phyloP scores from a whole-genome alignment of 2,113 vertebrate genomes.

The Myrmecophaga tridactyla region DNA sequence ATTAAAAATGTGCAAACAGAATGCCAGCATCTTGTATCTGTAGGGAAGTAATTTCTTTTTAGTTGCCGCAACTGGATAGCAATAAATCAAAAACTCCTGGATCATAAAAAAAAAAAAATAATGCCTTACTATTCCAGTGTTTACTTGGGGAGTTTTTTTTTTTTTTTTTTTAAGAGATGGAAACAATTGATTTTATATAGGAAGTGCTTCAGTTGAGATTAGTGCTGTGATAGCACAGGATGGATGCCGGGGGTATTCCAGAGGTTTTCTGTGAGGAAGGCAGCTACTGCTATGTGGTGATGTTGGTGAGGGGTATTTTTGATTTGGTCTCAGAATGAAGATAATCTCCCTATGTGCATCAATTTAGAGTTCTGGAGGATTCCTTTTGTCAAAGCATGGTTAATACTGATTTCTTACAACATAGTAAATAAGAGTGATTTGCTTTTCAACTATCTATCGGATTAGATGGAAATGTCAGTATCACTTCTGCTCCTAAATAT shows the following conservation, averaged over 20 bases:
- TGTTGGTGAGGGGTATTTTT: not conserved
- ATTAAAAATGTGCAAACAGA: not conserved
- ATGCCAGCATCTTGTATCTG: not conserved
- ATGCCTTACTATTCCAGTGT: not conserved
- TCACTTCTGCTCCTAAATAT: not conserved
- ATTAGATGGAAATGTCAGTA: not conserved
- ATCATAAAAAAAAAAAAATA: no score
- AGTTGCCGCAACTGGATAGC: not conserved
- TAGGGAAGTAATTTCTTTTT: not conserved
- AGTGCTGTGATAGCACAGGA: not conserved
- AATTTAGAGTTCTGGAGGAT: not conserved
- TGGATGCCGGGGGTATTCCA: not conserved
- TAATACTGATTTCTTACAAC: not conserved
- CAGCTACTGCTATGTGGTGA: not conserved
- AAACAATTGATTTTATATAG: constrained; percentile 51
- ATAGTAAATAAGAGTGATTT: not conserved
- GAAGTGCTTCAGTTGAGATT: not conserved
- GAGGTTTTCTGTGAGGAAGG: not conserved
- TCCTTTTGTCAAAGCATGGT: not conserved
- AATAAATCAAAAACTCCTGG: not conserved
- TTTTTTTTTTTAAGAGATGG: not conserved
- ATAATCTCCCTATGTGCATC: not conserved
- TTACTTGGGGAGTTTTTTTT: constrained; percentile 12
- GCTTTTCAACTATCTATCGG: constrained; percentile 21
- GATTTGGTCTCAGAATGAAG: not conserved